Evolutionary conservation across 2,113 vertebrate species (phyloP).

Genomic region (Trematocara stigmaticum): DNA sequence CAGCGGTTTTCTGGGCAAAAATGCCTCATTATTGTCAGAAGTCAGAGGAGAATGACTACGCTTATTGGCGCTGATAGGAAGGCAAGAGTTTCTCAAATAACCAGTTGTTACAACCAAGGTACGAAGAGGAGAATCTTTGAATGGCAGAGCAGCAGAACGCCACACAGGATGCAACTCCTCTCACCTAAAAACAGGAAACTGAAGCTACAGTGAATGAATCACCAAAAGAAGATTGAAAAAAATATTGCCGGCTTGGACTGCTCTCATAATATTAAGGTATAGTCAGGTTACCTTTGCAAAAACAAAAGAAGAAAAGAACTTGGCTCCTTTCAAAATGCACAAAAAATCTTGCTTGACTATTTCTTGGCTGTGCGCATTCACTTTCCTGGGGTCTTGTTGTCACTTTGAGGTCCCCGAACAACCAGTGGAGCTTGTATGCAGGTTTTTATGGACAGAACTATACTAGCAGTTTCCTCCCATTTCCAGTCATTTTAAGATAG

Average conservation of each 20-base stretch:
- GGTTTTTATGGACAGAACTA: background rate
- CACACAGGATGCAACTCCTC: background rate
- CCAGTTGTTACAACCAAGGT: background rate
- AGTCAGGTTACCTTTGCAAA: background rate
- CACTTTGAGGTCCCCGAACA: background rate
- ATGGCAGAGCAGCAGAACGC: background rate
- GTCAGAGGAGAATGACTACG: background rate
- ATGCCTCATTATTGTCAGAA: background rate
- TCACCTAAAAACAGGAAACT: background rate
- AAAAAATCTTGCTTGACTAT: background rate
- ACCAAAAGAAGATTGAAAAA: background rate
- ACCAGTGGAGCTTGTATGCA: background rate
- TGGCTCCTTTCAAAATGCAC: background rate
- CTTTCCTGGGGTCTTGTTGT: background rate
- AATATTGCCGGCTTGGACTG: background rate
- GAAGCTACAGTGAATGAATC: background rate
- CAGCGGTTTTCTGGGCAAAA: background rate
- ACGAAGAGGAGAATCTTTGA: background rate
- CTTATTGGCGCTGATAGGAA: fast-evolving
- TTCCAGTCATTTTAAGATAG: background rate
- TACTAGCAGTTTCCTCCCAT: background rate
- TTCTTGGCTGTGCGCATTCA: background rate
- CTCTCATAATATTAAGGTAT: background rate
- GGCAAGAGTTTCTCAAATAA: background rate
- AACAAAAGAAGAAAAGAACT: background rate